A percentile compares a stretch with the other conserved stretches of the same genome.
Conservation (phyloP, 2,797 vertebrate genomes). For the Discoglossus pictus region DNA sequence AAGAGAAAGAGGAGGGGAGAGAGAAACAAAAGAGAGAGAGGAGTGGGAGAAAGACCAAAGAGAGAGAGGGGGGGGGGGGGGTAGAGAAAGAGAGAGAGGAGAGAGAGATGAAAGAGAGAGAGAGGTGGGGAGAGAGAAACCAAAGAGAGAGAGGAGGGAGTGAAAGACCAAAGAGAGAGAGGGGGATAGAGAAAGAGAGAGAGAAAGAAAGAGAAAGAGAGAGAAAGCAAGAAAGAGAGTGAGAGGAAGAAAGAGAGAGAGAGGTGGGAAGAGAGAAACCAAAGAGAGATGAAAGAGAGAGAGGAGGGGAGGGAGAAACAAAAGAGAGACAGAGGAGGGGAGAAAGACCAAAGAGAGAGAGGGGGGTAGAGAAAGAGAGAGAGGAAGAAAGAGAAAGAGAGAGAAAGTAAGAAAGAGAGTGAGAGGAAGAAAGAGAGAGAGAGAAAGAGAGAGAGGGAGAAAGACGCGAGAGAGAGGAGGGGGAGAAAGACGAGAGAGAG, state of each 20-base stretch:
- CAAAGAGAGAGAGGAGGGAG: slow-evolving; percentile 33
- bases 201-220: slow-evolving; percentile 23
- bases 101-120: slow-evolving; percentile 7
- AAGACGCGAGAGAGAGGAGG: slow-evolving; percentile 25
- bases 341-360: background rate
- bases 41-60: slow-evolving; percentile 19
- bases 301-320: too few relatives aligned
- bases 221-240: slow-evolving; percentile 34
- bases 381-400: too few relatives aligned
- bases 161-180: background rate
- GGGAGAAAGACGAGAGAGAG: too few relatives aligned
- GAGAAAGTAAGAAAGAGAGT: too few relatives aligned
- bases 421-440: too few relatives aligned
- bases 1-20: background rate
- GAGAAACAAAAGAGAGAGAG: background rate
- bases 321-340: background rate
- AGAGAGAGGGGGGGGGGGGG: slow-evolving; percentile 9
- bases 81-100: too few relatives aligned
- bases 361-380: background rate
- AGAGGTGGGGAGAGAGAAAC: too few relatives aligned
- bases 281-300: slow-evolving; percentile 5
- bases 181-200: background rate
- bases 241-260: too few relatives aligned
- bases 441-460: slow-evolving; percentile 28
- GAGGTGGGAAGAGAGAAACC: background rate